A percentile compares a stretch with the other conserved stretches of the same genome.
phyloP scores from a whole-genome alignment of 2,113 vertebrate genomes.

The Crotalus horridus region DNA sequence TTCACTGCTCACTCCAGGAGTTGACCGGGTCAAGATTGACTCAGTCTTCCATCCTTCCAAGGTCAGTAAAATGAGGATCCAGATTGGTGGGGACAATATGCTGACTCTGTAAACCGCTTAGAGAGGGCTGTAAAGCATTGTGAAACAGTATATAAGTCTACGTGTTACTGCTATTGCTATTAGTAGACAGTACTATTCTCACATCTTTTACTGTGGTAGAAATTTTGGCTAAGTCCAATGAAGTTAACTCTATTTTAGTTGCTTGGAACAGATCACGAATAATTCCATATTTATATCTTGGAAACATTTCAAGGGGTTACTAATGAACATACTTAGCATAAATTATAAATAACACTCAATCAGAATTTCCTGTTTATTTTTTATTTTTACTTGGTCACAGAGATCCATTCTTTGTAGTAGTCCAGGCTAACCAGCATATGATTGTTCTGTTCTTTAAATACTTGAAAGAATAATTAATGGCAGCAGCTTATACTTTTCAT shows the following conservation, averaged over 20 bases:
- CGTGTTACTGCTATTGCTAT: not conserved
- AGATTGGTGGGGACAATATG: too few species aligned
- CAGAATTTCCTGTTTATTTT: not conserved
- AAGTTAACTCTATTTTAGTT: slow-evolving; percentile 29
- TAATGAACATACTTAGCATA: slow-evolving; percentile 23
- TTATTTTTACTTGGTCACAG: slow-evolving; percentile 1
- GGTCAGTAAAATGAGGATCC: too few species aligned
- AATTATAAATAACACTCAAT: slow-evolving; percentile 27
- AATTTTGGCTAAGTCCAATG: slow-evolving; percentile 26
- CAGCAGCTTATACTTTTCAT: not conserved
- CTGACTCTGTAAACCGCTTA: too few species aligned
- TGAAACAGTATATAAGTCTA: too few species aligned
- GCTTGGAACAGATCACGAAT: slow-evolving; percentile 28
- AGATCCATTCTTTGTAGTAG: not conserved
- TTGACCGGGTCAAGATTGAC: too few species aligned
- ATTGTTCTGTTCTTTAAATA: not conserved
- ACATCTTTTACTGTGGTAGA: slow-evolving; percentile 20
- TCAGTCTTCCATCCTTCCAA: too few species aligned
- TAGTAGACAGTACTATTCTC: slow-evolving; percentile 15
- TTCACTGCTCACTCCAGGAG: too few species aligned
- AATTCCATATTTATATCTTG: slow-evolving; percentile 27
- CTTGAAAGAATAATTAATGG: not conserved
- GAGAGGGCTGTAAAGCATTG: too few species aligned
- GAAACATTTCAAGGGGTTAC: slow-evolving; percentile 28
- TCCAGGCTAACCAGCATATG: not conserved